Percentiles rank a stretch among this genome's conserved stretches.
phyloP scores from a whole-genome alignment of 2,113 vertebrate genomes.

The Cranoglanis bouderius region DNA sequence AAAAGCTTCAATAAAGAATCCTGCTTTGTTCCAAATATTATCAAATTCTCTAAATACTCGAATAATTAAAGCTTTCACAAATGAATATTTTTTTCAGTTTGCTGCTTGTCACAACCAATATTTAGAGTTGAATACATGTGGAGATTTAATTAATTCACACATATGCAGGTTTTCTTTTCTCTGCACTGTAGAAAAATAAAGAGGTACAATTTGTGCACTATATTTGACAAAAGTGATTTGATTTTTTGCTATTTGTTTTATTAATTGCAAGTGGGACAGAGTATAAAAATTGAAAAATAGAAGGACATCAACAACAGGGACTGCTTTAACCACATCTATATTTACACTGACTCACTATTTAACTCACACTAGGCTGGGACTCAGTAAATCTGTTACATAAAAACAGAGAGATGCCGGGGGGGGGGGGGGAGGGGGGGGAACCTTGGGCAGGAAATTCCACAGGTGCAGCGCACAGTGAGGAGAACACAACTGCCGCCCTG shows the following conservation, averaged over 20 bases:
- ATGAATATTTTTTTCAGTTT: neutral
- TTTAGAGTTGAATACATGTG: constrained; percentile 27
- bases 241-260: constrained; percentile 11
- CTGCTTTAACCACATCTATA: neutral
- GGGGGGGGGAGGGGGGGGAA: no score
- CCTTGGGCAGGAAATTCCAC: constrained; percentile 80
- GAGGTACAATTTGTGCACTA: neutral
- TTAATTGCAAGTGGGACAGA: constrained; percentile 34
- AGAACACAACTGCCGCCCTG: constrained; percentile 81
- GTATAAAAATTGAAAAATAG: neutral
- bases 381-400: constrained; percentile 35
- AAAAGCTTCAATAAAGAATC: neutral
- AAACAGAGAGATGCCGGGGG: constrained; percentile 51
- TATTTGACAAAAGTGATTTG: neutral
- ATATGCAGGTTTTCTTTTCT: neutral
- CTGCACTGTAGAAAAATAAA: neutral
- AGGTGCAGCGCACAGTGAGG: constrained; percentile 67
- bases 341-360: constrained; percentile 24
- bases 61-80: neutral
- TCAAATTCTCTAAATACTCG: neutral
- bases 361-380: constrained; percentile 46
- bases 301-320: neutral
- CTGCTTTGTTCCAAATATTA: neutral
- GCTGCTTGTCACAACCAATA: constrained; percentile 25
- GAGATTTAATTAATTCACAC: constrained; percentile 27